A percentile compares a stretch with the other conserved stretches of the same genome.
Evolutionary conservation across 30 jellyfish, hydroid and myxozoan species (phyloP).

Genomic region (Catostylus mosaicus): DNA sequence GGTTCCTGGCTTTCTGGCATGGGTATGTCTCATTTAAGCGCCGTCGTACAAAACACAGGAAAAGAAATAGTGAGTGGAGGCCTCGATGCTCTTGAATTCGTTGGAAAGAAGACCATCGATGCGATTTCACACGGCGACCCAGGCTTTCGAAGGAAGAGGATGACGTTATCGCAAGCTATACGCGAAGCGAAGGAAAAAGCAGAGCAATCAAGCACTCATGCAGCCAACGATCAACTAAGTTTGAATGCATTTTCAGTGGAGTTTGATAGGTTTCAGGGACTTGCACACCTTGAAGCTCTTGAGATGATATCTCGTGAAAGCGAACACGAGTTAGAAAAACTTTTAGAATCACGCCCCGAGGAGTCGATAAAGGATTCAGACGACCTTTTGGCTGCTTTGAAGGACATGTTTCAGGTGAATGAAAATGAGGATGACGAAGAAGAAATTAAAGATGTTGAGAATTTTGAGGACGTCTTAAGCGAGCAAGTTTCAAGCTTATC

Average conservation of each 20-base stretch:
- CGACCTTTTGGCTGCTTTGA: conserved; percentile 43
- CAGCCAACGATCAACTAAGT: conserved; percentile 1
- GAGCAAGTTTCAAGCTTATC: conserved; percentile 60
- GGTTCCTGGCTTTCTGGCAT: conserved; percentile 90
- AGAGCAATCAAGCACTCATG: conserved; percentile 19
- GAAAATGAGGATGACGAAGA: conserved; percentile 46
- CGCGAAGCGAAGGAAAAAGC: conserved; percentile 83
- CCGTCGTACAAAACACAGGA: conserved; percentile 85
- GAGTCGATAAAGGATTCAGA: conserved; percentile 68
- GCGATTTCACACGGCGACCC: conserved; percentile 95
- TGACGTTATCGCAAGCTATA: conserved; percentile 74
- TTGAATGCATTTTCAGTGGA: conserved; percentile 50
- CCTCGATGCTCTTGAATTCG: conserved; percentile 92
- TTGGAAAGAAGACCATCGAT: conserved; percentile 94
- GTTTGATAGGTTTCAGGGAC: conserved; percentile 87
- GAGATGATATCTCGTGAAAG: conserved; percentile 93
- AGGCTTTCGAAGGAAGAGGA: conserved; percentile 74
- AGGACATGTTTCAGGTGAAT: conserved; percentile 39
- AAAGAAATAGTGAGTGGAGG: conserved; percentile 88
- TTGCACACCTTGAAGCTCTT: conserved; percentile 89
- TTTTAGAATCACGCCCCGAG: conserved; percentile 71
- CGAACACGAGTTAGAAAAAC: conserved; percentile 76
- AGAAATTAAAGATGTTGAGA: conserved; percentile 9
- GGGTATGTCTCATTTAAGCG: conserved; percentile 56
- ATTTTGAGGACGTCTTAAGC: conserved; percentile 46